Evolutionary conservation across 2,888 invertebrate species (phyloP), one percentile per base, ranked within the genome.

Genomic region (Orchesellides sinensis): DNA sequence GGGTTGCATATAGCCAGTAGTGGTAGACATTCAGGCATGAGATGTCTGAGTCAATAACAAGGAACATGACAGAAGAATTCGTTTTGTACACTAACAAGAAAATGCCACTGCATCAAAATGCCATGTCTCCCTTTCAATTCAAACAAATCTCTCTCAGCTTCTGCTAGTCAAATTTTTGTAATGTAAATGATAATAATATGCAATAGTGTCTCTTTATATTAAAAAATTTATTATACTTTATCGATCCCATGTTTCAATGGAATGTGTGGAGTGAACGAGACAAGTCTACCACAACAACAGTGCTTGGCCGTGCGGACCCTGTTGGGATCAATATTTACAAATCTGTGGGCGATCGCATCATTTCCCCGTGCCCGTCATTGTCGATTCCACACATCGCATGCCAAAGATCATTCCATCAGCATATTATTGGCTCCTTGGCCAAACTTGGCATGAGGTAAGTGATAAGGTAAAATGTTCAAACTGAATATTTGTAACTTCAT

Each of bases 291-390:
- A 35, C 61, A 61, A 61, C 29, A 69, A 35, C 52, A 54, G 59
- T 66, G 69, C 32, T 52, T 21, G 6, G 14, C 4, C 23, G 25
- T 47, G 27, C 59, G 66, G 69, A 78, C 69, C 77, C 77, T 47
- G 77, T 56, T 45, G 77, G 35, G 77, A 78, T 78, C 69, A 78
- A 78, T 78, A 78, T 78, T 78, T 78, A 78, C 77, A 78, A 78
- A 78, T 78, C 77, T 25, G 77, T 78, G 59, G 77, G 77, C 56
- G 77, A 78, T 78, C 69, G 32, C 21, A 69, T 68, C 59, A 19
- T 68, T 72, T 54, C 52, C 75, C 65, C 75, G 75, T 75, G 68
- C 77, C 69, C 52, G 45, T 69, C 77, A 69, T 78, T 78, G 77
- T 78, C 69, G 69, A 49, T 78, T 59, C 69, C 69, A 32, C 40